These are phyloP conservation scores for Drosophila littoralis DNA, from an alignment of 1,140 invertebrate species.

Conservation along the genomic window DNA sequence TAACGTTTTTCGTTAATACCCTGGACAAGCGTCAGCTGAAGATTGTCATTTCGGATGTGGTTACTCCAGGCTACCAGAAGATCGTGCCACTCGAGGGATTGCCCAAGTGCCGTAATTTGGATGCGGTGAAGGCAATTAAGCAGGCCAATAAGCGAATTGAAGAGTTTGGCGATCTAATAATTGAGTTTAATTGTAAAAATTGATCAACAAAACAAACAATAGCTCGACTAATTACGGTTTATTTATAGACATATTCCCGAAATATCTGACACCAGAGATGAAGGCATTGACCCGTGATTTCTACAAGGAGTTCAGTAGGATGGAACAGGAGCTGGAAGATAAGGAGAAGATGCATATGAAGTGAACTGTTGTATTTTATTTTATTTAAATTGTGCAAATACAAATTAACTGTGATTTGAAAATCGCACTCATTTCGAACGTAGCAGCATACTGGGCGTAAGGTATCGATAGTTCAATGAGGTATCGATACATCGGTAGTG, in stretches of 20 bases:
- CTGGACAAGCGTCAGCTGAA: conserved; percentile 88
- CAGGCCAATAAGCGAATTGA: conserved; percentile 54
- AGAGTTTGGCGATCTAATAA: conserved; percentile 70
- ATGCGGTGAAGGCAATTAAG: conserved; percentile 48
- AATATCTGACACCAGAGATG: conserved; percentile 67
- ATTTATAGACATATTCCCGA: conserved; percentile 62
- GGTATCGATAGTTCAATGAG: not conserved
- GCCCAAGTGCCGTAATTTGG: conserved; percentile 84
- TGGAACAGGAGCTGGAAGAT: conserved; percentile 48
- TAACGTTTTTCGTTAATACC: conserved; percentile 87
- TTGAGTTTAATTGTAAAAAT: conserved; percentile 71
- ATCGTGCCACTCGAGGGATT: conserved; percentile 87
- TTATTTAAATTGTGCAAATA: conserved; percentile 25
- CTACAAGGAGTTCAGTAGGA: conserved; percentile 50
- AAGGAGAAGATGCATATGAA: conserved; percentile 35
- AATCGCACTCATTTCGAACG: not conserved
- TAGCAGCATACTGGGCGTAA: not conserved
- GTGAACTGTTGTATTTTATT: conserved; percentile 1
- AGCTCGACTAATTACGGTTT: not conserved
- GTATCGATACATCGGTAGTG: conserved; percentile 24
- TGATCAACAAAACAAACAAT: not conserved
- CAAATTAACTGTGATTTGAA: conserved; percentile 29
- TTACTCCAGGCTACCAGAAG: conserved; percentile 87
- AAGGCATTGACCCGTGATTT: conserved; percentile 60
- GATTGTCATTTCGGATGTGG: conserved; percentile 89